These are phyloP conservation scores for Sipha flava DNA, from an alignment of 1,140 invertebrate species.

Conservation along the genomic window DNA sequence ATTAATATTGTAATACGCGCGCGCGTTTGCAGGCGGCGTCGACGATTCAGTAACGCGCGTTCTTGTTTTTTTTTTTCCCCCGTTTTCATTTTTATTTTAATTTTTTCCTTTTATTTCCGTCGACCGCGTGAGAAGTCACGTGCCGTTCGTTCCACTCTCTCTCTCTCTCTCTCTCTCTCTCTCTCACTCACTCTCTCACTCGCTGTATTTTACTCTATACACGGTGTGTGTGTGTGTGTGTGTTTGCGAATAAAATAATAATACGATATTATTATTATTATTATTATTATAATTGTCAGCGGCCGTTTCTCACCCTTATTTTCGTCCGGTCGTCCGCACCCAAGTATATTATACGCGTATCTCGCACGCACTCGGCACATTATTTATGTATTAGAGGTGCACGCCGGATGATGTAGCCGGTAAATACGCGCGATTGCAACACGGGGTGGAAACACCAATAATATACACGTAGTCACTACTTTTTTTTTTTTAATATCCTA, in stretches of 20 bases:
- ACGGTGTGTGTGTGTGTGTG: no score
- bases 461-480: no score
- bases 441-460: no score
- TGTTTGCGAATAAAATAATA: neutral
- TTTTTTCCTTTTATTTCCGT: neutral
- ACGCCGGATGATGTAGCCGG: no score
- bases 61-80: neutral
- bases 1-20: neutral
- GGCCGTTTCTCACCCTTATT: neutral
- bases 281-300: neutral
- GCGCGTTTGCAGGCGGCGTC: neutral
- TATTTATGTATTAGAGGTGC: no score
- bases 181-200: neutral
- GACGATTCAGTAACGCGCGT: neutral
- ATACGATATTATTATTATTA: neutral
- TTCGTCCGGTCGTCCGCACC: neutral
- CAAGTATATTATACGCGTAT: no score
- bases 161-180: neutral
- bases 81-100: neutral
- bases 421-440: no score
- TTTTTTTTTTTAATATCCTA: no score
- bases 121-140: conserved; percentile 21
- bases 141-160: neutral
- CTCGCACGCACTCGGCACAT: no score
- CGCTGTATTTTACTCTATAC: no score